These are phyloP conservation scores for Lissonota sp. DNA, from an alignment of 2,888 invertebrate species.

Conservation along the genomic window DNA sequence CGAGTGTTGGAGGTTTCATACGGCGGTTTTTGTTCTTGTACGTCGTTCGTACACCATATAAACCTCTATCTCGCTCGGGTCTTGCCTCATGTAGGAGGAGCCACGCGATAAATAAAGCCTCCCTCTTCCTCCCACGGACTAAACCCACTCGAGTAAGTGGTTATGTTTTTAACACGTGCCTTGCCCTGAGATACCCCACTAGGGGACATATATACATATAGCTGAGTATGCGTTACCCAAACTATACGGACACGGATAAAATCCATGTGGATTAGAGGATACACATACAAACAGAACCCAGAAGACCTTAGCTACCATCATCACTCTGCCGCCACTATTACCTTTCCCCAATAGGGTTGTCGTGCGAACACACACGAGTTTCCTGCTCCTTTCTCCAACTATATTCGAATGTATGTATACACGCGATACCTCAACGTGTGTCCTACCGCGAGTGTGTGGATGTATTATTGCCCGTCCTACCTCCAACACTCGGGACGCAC, in stretches of 20 bases:
- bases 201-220: slow-evolving; percentile 9
- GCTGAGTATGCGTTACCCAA: too few relatives aligned
- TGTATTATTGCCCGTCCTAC: slow-evolving; percentile 44
- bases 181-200: slow-evolving; percentile 69
- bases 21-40: background rate
- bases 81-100: slow-evolving; percentile 62
- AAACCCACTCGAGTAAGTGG: slow-evolving; percentile 79
- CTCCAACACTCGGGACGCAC: slow-evolving; percentile 48
- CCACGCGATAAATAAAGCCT: slow-evolving; percentile 76
- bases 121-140: slow-evolving; percentile 42
- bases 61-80: slow-evolving; percentile 15
- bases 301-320: slow-evolving; percentile 48
- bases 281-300: slow-evolving; percentile 30
- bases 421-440: slow-evolving; percentile 22
- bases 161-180: slow-evolving; percentile 81
- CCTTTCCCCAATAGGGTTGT: background rate
- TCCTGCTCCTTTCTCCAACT: too few relatives aligned
- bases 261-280: background rate
- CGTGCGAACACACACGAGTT: too few relatives aligned
- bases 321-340: background rate
- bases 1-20: background rate
- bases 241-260: too few relatives aligned
- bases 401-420: too few relatives aligned
- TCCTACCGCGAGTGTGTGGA: slow-evolving; percentile 33
- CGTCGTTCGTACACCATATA: background rate